Evolutionary conservation across 2,113 vertebrate species (phyloP), one percentile per base, ranked within the genome.

Genomic region (Varanus salvator): DNA sequence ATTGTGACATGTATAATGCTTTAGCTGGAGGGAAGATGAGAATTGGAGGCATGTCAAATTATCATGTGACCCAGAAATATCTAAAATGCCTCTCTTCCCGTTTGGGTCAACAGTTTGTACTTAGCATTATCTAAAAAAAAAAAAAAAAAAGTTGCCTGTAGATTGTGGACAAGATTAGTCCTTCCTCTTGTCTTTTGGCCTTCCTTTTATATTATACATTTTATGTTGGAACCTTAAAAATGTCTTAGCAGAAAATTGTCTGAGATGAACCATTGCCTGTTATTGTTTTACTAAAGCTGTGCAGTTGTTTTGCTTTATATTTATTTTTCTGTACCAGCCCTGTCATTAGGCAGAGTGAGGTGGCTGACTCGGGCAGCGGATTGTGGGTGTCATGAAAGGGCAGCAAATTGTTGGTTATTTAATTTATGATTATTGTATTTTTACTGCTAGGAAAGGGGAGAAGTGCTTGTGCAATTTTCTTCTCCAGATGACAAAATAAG

Each of bases 1-100:
- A 94, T 97, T 98, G 97, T 98, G 97, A 95, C 94, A 85, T 72
- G 82, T 97, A 97, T 96, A 96, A 95, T 96, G 96, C 96, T 95
- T 94, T 96, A 96, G 95, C 94, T 95, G 52, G 80, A 95, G 95
- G 29, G 7, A 95, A 96, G 96, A 93, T 95, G 94, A 95, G 96
- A 96, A 96, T 95, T 95, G 93, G 93, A 97, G 86, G 92, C 94
- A 89, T 96, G 94, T 96, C 95, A 97, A 95, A 96, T 95, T 91
- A 93, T 96, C 96, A 95, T 94, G 93, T 97, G 97, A 97, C 96
- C 97, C 92, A 96, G 93, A 96, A 97, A 96, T 96, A 95, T 95
- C 96, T 95, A 92, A 96, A 97, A 97, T 97, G 94, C 93, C 93
- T 96, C 92, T 96, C 95, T 95, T 95, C 94, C 83, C 96, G 94